A percentile compares a stretch with the other conserved stretches of the same genome.
phyloP scores from a whole-genome alignment of 2,888 invertebrate genomes.

The Tetragonisca angustula region DNA sequence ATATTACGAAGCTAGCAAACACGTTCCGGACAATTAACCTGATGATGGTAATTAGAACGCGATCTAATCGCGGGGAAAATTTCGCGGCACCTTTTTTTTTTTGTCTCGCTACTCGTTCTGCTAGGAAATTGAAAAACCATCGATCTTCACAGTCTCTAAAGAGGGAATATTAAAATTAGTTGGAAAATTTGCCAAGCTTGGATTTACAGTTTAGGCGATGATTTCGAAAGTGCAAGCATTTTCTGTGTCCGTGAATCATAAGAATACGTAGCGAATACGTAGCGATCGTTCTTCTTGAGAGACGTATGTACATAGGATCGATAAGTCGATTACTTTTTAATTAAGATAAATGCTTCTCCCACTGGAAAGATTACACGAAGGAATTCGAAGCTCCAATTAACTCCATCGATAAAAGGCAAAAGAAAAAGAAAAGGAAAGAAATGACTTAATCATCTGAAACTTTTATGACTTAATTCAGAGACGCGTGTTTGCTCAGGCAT shows the following conservation, averaged over 20 bases:
- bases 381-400: not conserved
- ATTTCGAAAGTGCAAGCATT: not conserved
- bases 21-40: constrained; percentile 32
- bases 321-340: not conserved
- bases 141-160: not conserved
- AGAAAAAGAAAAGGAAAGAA: no score
- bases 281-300: not conserved
- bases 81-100: not conserved
- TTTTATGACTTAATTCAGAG: constrained; percentile 13
- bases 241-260: not conserved
- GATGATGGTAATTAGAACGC: constrained; percentile 23
- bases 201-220: no score
- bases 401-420: not conserved
- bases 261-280: not conserved
- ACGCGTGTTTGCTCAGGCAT: not conserved
- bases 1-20: constrained; percentile 6
- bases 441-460: not conserved
- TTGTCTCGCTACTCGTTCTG: not conserved
- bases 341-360: not conserved
- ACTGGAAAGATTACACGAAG: not conserved
- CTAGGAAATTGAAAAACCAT: no score
- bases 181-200: not conserved
- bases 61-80: not conserved
- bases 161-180: not conserved
- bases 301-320: not conserved